Base-by-base conservation (phyloP, 2,888 invertebrate species). In the Agrilus mali region DNA sequence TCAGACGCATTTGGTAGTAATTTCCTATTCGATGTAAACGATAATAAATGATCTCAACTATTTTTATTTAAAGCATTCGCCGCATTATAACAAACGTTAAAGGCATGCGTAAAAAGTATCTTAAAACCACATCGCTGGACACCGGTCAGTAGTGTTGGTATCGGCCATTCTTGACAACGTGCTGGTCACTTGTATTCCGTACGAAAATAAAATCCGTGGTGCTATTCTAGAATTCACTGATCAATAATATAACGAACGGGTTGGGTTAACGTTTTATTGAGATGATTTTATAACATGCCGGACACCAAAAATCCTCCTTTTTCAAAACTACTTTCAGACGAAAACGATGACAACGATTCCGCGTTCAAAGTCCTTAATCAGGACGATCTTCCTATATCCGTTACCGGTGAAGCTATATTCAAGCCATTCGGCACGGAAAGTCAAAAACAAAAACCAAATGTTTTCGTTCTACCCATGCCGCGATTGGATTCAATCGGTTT, bases 401-500 rank as follows among this genome's bases (percentile, higher is more conserved):
- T 61, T 22, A 53, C 60, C 22, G 65, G 61, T 10, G 64, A 63
- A 51, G 55, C 60, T 4, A 62, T 61, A 40, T 55, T 66, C 36
- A 66, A 65, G 52, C 66, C 66, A 5, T 65, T 66, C 44, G 64
- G 62, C 33, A 55, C 52, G n/a, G 61, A 61, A 14, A 50, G 46
- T 41, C 57, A 58, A 41, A 64, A 63, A 48, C 50, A 55, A 36
- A 72, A 73, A 57, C 74, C 74, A 15, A 74, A 74, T 56, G 71
- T 72, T 47, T 72, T 75, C 43, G 75, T 75, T 44, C 70, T 71
- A 51, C 75, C 75, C 17, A 68, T 69, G 7, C 61, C 72, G 46
- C 66, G 74, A 37, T 50, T 64, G 38, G 52, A 55, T n/a, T 57
- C 53, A 37, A 60, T 60, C 46, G 49, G 53, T 15, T 59, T 62